Evolutionary conservation across 2,113 vertebrate genomes (phyloP).

Genomic region (Picathartes gymnocephalus): DNA sequence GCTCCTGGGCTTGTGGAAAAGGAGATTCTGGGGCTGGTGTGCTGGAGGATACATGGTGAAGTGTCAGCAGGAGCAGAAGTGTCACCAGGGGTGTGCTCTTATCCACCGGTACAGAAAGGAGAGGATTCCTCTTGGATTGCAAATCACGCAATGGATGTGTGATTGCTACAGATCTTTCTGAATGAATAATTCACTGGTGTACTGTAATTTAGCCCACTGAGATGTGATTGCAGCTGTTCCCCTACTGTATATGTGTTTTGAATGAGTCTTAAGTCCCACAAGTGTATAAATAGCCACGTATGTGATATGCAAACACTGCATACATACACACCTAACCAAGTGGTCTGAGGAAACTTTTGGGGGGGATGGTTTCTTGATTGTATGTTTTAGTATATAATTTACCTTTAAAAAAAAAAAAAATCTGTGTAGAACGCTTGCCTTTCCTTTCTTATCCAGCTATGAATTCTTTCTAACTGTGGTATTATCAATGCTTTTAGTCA

Average conservation of each 20-base stretch:
- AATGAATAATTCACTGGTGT: conserved; percentile 58
- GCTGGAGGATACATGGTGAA: neutral
- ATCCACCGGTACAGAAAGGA: neutral
- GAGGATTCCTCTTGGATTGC: conserved; percentile 39
- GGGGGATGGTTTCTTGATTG: neutral
- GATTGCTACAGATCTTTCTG: conserved; percentile 49
- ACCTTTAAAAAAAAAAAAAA: neutral
- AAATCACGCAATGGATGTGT: conserved; percentile 8
- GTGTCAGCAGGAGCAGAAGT: neutral
- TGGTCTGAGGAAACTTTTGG: neutral
- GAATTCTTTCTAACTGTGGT: neutral
- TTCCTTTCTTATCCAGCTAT: neutral
- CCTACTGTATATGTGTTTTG: conserved; percentile 50
- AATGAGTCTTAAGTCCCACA: conserved; percentile 19
- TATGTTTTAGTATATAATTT: neutral
- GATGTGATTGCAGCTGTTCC: conserved; percentile 58
- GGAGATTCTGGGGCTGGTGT: neutral
- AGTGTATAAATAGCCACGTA: conserved; percentile 37
- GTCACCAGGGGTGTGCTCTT: neutral
- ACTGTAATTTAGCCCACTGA: conserved; percentile 52
- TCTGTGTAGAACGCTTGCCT: neutral
- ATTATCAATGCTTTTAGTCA: neutral
- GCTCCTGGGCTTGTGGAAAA: neutral
- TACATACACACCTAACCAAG: neutral
- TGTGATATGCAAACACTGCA: neutral